Evolutionary conservation across 37 sponge, comb jelly and placozoan genomes (phyloP), one percentile per base, ranked within the genome.

Genomic region (Haliclona indistincta): DNA sequence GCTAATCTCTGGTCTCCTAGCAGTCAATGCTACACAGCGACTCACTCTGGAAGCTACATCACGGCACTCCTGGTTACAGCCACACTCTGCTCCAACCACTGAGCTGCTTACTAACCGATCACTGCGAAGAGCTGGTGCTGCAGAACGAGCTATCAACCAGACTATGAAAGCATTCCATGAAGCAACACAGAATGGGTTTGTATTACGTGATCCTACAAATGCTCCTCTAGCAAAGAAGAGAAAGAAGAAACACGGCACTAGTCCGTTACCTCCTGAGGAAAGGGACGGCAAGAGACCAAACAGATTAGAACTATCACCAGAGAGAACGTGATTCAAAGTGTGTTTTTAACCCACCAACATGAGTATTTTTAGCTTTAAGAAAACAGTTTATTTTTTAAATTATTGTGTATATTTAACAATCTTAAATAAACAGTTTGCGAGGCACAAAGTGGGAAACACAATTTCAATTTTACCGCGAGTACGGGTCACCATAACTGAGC

Each of bases 191-290:
- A 78, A 71, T 22, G 94, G 88, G 38, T 89, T 96, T 73, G 66
- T 81, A 10, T 70, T 96, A 20, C 81, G 87, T 23, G 94, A 93
- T 68, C 91, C 93, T 22, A 64, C 85, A 11, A 56, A 78, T 13
- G 94, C 94, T 20, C 97, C 94, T 35, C 83, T 96, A 29, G 97
- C 97, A 29, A 93, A 84, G 75, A 72, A 95, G 19, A 61, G 97
- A 29, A 86, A 87, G 56, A 17, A 55, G 32, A 89, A 86, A 44
- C 42, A 67, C 19, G 44, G 39, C 54, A 19, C 23, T 17, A 52
- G 55, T 35, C 73, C 73, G 5, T 33, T 42, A 13, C 69, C 43
- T 22, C 69, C 43, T 17, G 51, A 47, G 15, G 51, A 10, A 17
- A 15, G 51, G 15, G 13, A 47, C 51, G 15, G 51, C 15, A 10